Base-by-base conservation (phyloP, 2,113 vertebrate species). In the Campylomormyrus numenius region DNA sequence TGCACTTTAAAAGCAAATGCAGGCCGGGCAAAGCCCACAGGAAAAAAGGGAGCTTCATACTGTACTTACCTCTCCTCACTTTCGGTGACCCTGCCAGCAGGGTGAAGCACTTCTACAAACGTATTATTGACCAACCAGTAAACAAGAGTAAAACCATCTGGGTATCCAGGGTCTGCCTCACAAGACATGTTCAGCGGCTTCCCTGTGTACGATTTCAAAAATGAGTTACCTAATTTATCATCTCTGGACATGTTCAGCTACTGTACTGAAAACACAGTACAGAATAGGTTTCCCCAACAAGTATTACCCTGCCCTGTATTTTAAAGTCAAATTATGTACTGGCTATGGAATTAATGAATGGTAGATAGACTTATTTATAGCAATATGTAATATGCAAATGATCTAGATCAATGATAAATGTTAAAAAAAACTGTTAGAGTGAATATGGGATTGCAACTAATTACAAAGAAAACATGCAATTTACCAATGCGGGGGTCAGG, bases 81-180 rank as follows among this genome's bases (percentile, higher is more conserved):
- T 89, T 97, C 96, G 0, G 48, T 1, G 50, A 96, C 94, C 21
- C 90, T 92, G 7, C 15, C 89, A 1, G 91, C 91, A 5, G 92
- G 92, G 56, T 45, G 87, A 0, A 89, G 70, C 0, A 94, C 93
- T 48, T 97, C 96, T 0, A 96, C 96, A 91, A 97, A 97, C 8
- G 93, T 92, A 7, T 91, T 92, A 0, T 97, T 95, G 11, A 96
- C 94, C 84, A 97, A 92, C 97, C 97, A 97, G 93, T 97, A 97
- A 90, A 97, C 94, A 2, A 96, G 90, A 0, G 89, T 90, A 46
- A 93, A 39, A 0, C 90, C 93, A 42, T 92, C 93, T 42, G 91
- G 85, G 85, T 87, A 74, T 7, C 94, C 91, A 31, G 92, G 24
- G 5, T 90, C 17, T 0, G 93, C 95, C 21, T 89, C 89, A 39